phyloP scores from a whole-genome alignment of 2,113 vertebrate genomes.

The Hipposideros armiger region DNA sequence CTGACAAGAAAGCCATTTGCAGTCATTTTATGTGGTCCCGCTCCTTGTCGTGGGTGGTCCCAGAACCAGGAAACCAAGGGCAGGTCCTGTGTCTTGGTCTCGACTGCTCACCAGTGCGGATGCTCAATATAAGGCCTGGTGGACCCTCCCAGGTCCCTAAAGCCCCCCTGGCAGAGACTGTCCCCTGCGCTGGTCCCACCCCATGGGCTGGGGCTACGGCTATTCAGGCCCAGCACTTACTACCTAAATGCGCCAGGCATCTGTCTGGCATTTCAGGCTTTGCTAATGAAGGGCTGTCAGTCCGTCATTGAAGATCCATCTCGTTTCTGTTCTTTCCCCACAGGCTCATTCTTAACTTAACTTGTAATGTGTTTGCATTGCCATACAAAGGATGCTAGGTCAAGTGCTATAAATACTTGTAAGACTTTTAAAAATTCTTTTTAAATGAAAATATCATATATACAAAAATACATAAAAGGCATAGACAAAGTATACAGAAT shows the following conservation, averaged over 20 bases:
- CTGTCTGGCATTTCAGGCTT: background rate
- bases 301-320: background rate
- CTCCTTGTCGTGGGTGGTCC: background rate
- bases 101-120: no score
- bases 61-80: background rate
- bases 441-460: constrained; percentile 18
- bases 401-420: background rate
- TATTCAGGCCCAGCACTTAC: background rate
- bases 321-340: background rate
- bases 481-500: background rate
- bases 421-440: background rate
- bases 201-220: background rate
- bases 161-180: no score
- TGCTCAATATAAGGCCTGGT: rapidly evolving
- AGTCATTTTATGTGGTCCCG: background rate
- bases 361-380: background rate
- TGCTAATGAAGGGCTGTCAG: no score
- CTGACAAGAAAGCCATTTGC: background rate
- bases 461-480: background rate
- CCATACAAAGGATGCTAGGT: background rate
- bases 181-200: no score
- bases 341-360: background rate
- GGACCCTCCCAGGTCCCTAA: no score
- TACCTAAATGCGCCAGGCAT: background rate
- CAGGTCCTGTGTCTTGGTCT: no score